A percentile compares a stretch with the other conserved stretches of the same genome.
These are phyloP conservation scores for Ramphastos sulfuratus DNA, from an alignment of 2,113 vertebrate species.

Conservation along the genomic window DNA sequence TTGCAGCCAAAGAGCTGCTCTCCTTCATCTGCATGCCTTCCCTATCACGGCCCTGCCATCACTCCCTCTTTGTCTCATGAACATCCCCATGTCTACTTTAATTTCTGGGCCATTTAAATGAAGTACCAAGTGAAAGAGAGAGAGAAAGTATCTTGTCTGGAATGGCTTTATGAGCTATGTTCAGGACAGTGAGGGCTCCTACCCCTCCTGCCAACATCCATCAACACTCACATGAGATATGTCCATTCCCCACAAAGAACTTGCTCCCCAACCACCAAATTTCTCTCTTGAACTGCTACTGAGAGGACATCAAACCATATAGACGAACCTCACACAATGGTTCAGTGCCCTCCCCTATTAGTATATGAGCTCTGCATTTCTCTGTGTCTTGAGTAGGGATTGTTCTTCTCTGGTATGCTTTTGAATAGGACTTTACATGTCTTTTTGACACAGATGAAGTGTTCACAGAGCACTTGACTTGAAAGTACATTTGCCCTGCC, in stretches of 20 bases:
- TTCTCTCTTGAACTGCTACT: not conserved
- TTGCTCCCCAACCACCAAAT: not conserved
- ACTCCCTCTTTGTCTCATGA: not conserved
- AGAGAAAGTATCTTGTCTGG: not conserved
- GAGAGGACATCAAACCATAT: not conserved
- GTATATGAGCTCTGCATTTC: not conserved
- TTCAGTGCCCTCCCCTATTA: not conserved
- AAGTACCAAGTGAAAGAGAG: not conserved
- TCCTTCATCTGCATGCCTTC: not conserved
- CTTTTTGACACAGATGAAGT: not conserved
- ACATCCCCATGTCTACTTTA: not conserved
- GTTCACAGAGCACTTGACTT: not conserved
- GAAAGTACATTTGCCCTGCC: not conserved
- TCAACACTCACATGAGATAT: not conserved
- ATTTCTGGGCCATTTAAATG: not conserved
- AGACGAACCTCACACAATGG: not conserved
- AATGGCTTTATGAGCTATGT: not conserved
- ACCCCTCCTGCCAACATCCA: not conserved
- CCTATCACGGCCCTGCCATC: accelerated
- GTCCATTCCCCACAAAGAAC: accelerated
- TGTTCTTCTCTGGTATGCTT: not conserved
- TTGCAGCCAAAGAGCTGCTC: not conserved
- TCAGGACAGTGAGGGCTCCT: not conserved
- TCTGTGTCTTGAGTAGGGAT: not conserved
- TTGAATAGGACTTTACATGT: not conserved